Conservation (phyloP, 2,113 vertebrate species). For the Furnarius figulus region DNA sequence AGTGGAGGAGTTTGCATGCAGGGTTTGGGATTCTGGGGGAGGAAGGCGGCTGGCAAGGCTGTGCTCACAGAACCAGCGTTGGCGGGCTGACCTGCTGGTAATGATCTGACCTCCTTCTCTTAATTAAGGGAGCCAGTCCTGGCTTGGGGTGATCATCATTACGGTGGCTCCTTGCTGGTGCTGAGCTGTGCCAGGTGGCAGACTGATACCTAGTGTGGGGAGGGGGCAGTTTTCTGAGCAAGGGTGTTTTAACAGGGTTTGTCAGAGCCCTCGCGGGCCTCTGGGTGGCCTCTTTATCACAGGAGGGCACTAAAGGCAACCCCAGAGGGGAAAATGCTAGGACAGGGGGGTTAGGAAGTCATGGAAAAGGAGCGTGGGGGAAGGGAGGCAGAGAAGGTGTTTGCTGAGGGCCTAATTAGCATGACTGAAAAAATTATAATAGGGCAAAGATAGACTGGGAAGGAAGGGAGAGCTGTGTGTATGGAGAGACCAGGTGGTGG, state of each 20-base stretch:
- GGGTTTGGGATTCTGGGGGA: not conserved
- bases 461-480: not conserved
- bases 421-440: not conserved
- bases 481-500: not conserved
- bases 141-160: not conserved
- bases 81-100: not conserved
- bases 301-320: not conserved
- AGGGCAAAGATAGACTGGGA: not conserved
- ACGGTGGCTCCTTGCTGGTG: not conserved
- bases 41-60: accelerated
- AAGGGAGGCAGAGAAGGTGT: not conserved
- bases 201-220: accelerated
- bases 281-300: not conserved
- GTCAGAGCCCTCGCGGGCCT: not conserved
- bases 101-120: not conserved
- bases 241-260: not conserved
- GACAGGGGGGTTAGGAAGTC: not conserved
- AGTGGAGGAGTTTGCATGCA: accelerated
- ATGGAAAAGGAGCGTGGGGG: not conserved
- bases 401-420: not conserved
- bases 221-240: not conserved
- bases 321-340: not conserved
- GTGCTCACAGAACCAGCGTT: accelerated
- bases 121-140: not conserved
- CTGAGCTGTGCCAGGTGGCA: not conserved